phyloP scores from a whole-genome alignment of 2,797 vertebrate genomes.

The Rhinoraja longicauda region DNA sequence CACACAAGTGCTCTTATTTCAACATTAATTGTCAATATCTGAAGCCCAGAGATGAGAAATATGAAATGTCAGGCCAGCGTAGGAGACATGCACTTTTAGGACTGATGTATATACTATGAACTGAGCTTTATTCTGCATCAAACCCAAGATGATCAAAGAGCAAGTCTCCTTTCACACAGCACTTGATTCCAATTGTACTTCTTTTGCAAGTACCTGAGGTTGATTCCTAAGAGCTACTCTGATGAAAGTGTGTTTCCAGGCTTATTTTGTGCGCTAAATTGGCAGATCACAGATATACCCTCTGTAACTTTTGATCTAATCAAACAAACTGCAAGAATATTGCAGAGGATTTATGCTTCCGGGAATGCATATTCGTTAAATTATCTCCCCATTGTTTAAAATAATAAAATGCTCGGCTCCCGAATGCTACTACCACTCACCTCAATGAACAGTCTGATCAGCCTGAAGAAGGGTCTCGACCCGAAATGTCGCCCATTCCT shows the following conservation, averaged over 20 bases:
- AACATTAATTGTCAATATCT: neutral
- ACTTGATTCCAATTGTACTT: neutral
- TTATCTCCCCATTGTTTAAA: neutral
- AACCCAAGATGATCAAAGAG: neutral
- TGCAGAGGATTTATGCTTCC: neutral
- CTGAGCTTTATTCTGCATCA: neutral
- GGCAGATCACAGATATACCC: neutral
- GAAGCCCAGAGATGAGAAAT: neutral
- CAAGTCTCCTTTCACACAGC: neutral
- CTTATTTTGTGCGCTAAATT: neutral
- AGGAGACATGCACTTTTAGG: neutral
- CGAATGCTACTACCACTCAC: neutral
- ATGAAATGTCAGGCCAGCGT: neutral
- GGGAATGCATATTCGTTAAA: neutral
- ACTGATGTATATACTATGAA: neutral
- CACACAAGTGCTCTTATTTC: neutral
- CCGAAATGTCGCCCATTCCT: too few species aligned
- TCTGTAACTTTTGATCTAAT: neutral
- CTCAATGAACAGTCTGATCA: too few species aligned
- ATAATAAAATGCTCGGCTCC: too few species aligned
- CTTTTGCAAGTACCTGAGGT: neutral
- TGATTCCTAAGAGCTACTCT: neutral
- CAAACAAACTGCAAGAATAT: neutral
- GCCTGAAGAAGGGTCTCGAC: too few species aligned
- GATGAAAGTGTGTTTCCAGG: neutral